These are phyloP conservation scores for Cryptophagus acutangulus DNA, from an alignment of 2,888 invertebrate species.

Conservation along the genomic window DNA sequence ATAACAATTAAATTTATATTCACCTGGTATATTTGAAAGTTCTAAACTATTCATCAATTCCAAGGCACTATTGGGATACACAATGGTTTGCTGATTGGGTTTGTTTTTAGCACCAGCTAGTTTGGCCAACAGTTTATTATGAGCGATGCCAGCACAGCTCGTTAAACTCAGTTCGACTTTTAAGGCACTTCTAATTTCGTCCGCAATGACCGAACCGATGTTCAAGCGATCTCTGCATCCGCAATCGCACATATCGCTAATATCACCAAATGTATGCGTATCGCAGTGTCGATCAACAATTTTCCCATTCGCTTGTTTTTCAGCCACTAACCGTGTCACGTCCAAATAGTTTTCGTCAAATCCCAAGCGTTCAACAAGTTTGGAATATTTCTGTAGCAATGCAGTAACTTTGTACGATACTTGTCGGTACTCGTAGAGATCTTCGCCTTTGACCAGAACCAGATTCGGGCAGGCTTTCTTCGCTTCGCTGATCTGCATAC, in stretches of 20 bases:
- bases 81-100: constrained; percentile 76
- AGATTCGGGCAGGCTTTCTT: constrained; percentile 67
- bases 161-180: constrained; percentile 66
- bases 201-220: constrained; percentile 69
- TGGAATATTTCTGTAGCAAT: constrained; percentile 65
- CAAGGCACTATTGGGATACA: constrained; percentile 65
- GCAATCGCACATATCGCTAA: constrained; percentile 60
- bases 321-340: constrained; percentile 63
- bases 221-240: constrained; percentile 67
- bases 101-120: constrained; percentile 67
- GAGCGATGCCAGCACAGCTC: constrained; percentile 76
- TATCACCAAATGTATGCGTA: constrained; percentile 54
- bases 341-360: constrained; percentile 84
- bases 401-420: constrained; percentile 73
- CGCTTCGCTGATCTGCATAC: constrained; percentile 74
- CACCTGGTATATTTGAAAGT: too few relatives aligned
- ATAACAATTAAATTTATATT: too few relatives aligned
- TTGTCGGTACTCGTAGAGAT: constrained; percentile 73
- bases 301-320: constrained; percentile 42
- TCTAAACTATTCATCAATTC: constrained; percentile 62
- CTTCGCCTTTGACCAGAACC: constrained; percentile 75
- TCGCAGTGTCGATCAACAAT: constrained; percentile 8
- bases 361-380: constrained; percentile 73
- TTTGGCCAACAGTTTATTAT: constrained; percentile 81
- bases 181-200: constrained; percentile 68